A percentile compares a stretch with the other conserved stretches of the same genome.
Evolutionary conservation across 2,888 invertebrate species (phyloP).

Genomic region (Protula sp.): DNA sequence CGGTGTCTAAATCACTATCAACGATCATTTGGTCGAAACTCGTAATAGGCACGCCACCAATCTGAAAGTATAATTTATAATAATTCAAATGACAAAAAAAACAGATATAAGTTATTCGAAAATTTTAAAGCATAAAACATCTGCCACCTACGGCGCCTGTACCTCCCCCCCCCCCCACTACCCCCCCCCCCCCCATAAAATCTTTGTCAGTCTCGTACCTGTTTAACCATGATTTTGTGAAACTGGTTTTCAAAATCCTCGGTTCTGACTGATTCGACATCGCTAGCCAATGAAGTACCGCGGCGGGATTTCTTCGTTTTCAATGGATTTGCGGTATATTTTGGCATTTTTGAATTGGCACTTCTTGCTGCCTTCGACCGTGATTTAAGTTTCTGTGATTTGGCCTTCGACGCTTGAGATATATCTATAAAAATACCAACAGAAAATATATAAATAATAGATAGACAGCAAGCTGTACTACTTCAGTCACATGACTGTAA

Average conservation of each 20-base stretch:
- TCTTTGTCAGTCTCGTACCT: too few relatives aligned
- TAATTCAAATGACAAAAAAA: too few relatives aligned
- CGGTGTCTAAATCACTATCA: conserved; percentile 24
- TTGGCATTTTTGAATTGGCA: not conserved
- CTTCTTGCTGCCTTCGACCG: not conserved
- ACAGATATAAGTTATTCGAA: too few relatives aligned
- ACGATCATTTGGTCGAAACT: conserved; percentile 19
- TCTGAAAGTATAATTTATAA: too few relatives aligned
- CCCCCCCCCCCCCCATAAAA: too few relatives aligned
- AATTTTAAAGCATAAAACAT: too few relatives aligned
- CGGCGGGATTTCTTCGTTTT: not conserved
- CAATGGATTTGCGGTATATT: not conserved
- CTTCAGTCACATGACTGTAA: too few relatives aligned
- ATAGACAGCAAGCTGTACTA: too few relatives aligned
- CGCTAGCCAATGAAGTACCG: conserved; percentile 15
- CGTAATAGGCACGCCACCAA: conserved; percentile 14
- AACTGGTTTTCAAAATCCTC: conserved; percentile 36
- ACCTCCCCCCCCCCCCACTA: too few relatives aligned
- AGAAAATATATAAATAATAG: not conserved
- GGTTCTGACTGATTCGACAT: conserved; percentile 32
- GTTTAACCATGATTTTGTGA: conserved; percentile 10
- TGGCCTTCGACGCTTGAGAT: not conserved
- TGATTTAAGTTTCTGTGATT: not conserved
- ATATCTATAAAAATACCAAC: not conserved
- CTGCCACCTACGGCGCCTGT: too few relatives aligned